Percentiles rank a stretch among this genome's conserved stretches.
phyloP scores from a whole-genome alignment of 2,113 vertebrate genomes.

The Microcebus jonahi region DNA sequence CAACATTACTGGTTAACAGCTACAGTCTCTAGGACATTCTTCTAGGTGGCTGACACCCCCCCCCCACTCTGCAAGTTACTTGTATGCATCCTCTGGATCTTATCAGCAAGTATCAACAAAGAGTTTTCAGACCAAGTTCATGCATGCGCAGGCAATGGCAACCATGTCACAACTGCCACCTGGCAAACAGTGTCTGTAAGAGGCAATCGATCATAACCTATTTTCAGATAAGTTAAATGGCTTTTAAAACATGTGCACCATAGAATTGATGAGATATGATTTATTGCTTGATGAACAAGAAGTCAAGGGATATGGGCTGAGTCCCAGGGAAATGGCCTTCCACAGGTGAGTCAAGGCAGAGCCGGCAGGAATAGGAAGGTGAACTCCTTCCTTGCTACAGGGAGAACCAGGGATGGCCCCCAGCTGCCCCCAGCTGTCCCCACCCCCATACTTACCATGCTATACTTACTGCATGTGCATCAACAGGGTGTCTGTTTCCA shows the following conservation, averaged over 20 bases:
- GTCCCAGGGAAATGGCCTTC: background rate
- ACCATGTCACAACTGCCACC: constrained; percentile 24
- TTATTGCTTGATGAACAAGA: constrained; percentile 53
- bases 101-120: constrained; percentile 47
- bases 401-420: background rate
- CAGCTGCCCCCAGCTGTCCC: background rate
- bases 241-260: constrained; percentile 52
- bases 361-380: background rate
- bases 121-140: constrained; percentile 34
- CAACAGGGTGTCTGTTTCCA: background rate
- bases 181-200: constrained; percentile 10
- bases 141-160: background rate
- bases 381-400: background rate
- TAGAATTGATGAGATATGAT: constrained; percentile 45
- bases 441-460: background rate
- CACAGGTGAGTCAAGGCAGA: background rate
- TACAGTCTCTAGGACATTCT: background rate
- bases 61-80: background rate
- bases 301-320: background rate
- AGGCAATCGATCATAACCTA: constrained; percentile 34
- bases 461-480: accelerated
- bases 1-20: background rate
- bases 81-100: background rate
- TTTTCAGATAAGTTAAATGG: constrained; percentile 50
- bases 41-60: background rate